Percentiles rank a stretch among this genome's conserved stretches.
These are phyloP conservation scores for Heterocephalus glaber DNA, from an alignment of 2,113 vertebrate genomes.

Conservation along the genomic window DNA sequence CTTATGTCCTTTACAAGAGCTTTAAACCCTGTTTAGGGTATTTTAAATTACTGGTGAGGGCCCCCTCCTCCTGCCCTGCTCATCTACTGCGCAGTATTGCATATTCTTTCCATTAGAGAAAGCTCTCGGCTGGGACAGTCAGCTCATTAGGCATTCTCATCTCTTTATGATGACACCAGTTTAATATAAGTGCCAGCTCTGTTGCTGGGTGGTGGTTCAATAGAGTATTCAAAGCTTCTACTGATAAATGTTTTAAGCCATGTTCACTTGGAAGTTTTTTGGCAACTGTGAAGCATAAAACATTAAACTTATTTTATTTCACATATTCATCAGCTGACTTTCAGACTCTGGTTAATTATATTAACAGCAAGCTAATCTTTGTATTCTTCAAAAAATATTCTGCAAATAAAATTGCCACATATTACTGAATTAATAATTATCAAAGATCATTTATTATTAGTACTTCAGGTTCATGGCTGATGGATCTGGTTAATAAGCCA, in stretches of 20 bases:
- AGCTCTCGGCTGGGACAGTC: constrained; percentile 91
- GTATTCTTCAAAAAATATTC: neutral
- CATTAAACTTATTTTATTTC: neutral
- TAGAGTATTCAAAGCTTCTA: constrained; percentile 86
- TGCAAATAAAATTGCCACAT: constrained; percentile 32
- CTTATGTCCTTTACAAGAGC: neutral
- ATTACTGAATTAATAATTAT: constrained; percentile 25
- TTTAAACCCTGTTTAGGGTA: neutral
- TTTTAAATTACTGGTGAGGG: too few relatives aligned
- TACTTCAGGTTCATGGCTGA: neutral
- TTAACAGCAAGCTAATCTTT: neutral
- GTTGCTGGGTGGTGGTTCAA: constrained; percentile 85
- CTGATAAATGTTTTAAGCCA: constrained; percentile 89
- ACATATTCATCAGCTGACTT: neutral
- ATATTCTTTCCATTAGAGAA: constrained; percentile 87
- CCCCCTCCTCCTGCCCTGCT: too few relatives aligned
- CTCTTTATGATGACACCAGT: constrained; percentile 88
- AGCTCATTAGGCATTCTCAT: constrained; percentile 90
- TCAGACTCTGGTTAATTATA: neutral
- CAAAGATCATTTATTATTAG: neutral
- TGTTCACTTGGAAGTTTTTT: constrained; percentile 86
- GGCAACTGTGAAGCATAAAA: constrained; percentile 89
- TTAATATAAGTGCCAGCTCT: constrained; percentile 87
- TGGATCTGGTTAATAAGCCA: neutral
- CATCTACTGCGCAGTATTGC: constrained; percentile 84